Evolutionary conservation across 2,113 vertebrate genomes (phyloP).

Genomic region (Mormyrus lacerda): DNA sequence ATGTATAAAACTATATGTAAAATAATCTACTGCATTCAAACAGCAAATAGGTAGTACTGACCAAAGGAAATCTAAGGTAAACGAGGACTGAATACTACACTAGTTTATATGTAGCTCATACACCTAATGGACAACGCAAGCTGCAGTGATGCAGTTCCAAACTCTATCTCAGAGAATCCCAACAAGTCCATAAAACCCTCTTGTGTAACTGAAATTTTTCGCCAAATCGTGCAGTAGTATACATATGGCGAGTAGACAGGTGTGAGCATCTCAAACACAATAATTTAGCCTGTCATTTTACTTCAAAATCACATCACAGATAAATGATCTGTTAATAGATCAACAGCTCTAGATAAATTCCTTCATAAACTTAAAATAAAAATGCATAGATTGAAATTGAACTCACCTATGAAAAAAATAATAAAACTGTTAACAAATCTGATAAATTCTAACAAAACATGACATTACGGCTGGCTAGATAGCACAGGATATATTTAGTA

Average conservation of each 20-base stretch:
- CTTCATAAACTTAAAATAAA: background rate
- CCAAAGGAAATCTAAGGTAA: background rate
- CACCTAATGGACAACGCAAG: background rate
- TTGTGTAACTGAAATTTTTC: background rate
- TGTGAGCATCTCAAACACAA: background rate
- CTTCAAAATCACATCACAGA: background rate
- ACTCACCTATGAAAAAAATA: background rate
- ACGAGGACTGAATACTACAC: background rate
- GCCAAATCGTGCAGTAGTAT: background rate
- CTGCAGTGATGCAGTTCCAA: background rate
- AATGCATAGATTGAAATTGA: background rate
- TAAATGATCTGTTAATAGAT: background rate
- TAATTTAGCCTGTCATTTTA: background rate
- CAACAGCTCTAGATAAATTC: background rate
- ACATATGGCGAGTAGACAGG: background rate
- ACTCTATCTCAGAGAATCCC: background rate
- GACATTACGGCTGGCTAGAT: background rate
- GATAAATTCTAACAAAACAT: background rate
- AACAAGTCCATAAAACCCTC: background rate
- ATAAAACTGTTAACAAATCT: background rate
- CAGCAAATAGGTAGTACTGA: background rate
- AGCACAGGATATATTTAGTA: slow-evolving; percentile 7
- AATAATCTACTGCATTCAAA: background rate
- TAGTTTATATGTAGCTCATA: background rate
- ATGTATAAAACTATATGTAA: background rate